Base-by-base conservation (phyloP, 2,888 invertebrate species). In the Agriopis marginaria region DNA sequence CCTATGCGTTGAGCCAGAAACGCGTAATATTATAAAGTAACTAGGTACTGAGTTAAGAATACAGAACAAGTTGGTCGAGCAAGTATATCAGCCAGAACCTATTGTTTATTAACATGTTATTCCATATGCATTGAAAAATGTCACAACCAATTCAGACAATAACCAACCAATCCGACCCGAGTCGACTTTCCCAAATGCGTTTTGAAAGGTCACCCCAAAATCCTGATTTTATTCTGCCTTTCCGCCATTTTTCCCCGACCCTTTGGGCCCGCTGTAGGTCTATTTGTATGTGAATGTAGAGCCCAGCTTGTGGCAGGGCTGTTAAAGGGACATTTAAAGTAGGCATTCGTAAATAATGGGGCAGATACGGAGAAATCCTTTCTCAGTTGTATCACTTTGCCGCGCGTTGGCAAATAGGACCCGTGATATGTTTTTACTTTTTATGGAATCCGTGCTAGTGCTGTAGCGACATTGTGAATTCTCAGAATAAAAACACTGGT, bases 271-370 rank as follows among this genome's bases (percentile, higher is more conserved):
- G 71, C 71, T 68, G 61, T 61, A 66, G 70, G 78, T 77, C 73
- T 77, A 77, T 78, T 77, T 78, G 77, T 76, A 72, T 78, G 75
- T 70, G 77, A 76, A 77, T 76, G 72, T 75, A 70, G 73, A 77
- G 79, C 77, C 75, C 65, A 72, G 70, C 58, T 59, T 70, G 70
- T 63, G 74, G 74, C 73, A 75, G 66, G 72, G 66, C 75, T 77
- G 73, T 76, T 80, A 78, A 80, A 80, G 77, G 76, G 78, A 71
- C 79, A 78, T 82, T 79, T 79, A 75, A 80, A 80, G 71, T 76
- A 68, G 75, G 70, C 75, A 71, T 75, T 67, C 73, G 77, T 82
- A 82, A 83, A 83, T 83, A 85, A 82, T 77, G 79, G 74, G 61
- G 32, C 47, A 73, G 75, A 77, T 77, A 71, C 62, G 56, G 40